Percentiles rank a stretch among this genome's conserved stretches.
phyloP scores from a whole-genome alignment of 2,888 invertebrate species.

The Drosophila cognata region DNA sequence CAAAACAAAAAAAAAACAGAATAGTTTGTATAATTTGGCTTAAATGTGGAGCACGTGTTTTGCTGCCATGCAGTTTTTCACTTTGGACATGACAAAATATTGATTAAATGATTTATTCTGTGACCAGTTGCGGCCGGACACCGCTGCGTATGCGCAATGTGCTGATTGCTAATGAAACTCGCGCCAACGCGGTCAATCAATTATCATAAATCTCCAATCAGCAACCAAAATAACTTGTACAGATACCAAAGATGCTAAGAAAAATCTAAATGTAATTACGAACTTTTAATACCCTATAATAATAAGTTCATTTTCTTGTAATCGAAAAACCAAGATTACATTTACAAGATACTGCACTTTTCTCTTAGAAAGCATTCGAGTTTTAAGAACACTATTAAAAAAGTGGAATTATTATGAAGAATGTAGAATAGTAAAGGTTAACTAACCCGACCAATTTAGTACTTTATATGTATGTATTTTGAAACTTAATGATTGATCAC shows the following conservation, averaged over 20 bases:
- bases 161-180: slow-evolving; percentile 47
- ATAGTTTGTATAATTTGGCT: slow-evolving; percentile 17
- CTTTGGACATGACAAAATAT: slow-evolving; percentile 73
- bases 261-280: not conserved
- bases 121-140: slow-evolving; percentile 39
- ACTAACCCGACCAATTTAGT: not conserved
- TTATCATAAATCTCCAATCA: slow-evolving; percentile 69
- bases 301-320: not conserved
- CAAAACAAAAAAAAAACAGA: slow-evolving; percentile 14
- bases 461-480: not conserved
- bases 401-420: not conserved
- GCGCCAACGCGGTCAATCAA: slow-evolving; percentile 66
- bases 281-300: slow-evolving; percentile 30
- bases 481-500: not conserved
- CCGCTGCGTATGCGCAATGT: slow-evolving; percentile 70
- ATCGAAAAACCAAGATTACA: not conserved
- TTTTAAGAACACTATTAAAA: no score
- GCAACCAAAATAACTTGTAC: slow-evolving; percentile 22
- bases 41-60: slow-evolving; percentile 76
- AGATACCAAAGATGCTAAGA: slow-evolving; percentile 12
- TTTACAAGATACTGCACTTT: not conserved
- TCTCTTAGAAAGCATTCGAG: not conserved
- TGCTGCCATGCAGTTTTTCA: slow-evolving; percentile 58
- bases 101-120: slow-evolving; percentile 75
- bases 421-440: rapidly evolving